phyloP scores from a whole-genome alignment of 1,140 invertebrate genomes.

The Oncopeltus fasciatus region DNA sequence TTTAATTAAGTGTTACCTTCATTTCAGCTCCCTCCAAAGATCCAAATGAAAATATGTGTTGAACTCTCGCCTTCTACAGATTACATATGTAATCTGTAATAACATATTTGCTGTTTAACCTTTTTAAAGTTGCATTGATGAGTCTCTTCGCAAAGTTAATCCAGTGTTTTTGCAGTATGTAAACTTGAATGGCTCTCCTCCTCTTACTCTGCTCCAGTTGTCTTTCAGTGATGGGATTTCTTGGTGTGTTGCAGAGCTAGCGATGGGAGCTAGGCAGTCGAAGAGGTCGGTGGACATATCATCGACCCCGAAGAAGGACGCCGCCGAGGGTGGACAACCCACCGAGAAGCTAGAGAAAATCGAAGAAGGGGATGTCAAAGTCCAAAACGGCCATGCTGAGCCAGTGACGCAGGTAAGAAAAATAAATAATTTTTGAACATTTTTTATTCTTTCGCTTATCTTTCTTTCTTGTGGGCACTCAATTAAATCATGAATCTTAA shows the following conservation, averaged over 20 bases:
- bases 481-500: too few relatives aligned
- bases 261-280: constrained; percentile 67
- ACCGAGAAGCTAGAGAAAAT: constrained; percentile 49
- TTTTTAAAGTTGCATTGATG: background rate
- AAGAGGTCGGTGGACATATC: constrained; percentile 72
- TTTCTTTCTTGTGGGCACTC: too few relatives aligned
- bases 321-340: constrained; percentile 42
- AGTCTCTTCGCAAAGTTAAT: background rate
- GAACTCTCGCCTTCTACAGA: too few relatives aligned
- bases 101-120: background rate
- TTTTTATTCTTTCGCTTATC: constrained; percentile 35
- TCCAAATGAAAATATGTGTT: too few relatives aligned
- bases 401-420: constrained; percentile 3
- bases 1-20: too few relatives aligned
- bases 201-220: too few relatives aligned
- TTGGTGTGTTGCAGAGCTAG: constrained; percentile 1
- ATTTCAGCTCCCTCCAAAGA: too few relatives aligned
- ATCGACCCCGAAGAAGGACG: constrained; percentile 48
- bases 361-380: constrained; percentile 37
- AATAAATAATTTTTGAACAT: background rate
- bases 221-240: too few relatives aligned
- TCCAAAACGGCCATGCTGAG: constrained; percentile 39
- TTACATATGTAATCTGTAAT: background rate
- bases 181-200: background rate
- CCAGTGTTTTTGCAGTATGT: background rate